Base-by-base conservation (phyloP, 2,888 invertebrate species). In the Gisinianus flammeolus region DNA sequence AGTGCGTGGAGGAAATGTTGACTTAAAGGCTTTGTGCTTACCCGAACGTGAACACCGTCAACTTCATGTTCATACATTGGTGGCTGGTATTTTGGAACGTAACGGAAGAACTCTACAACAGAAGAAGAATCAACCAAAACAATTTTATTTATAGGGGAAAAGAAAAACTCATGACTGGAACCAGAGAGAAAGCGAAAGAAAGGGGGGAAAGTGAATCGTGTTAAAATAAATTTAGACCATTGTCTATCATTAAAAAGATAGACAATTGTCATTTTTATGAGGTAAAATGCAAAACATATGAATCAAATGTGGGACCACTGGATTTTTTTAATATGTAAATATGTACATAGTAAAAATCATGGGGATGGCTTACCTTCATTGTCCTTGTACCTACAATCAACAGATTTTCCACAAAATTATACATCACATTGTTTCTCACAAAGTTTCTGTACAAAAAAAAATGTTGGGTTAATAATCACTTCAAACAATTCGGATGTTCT, bases 41-140 rank as follows among this genome's bases (percentile, higher is more conserved):
- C 92, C 85, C 91, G 91, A 75, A 92, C 91, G 87, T 90, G 89
- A 82, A 92, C 89, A 58, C 92, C 92, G 76, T 91, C 91, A 72
- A 92, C 88, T 85, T 90, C 89, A 87, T 92, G 93, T 81, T 92
- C 91, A 86, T 90, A 91, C 85, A 92, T 86, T 81, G 91, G 91
- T 16, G 92, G 92, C 82, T 90, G 90, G 81, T 90, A 90, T 87
- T 91, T 92, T 78, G 93, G 93, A 87, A 93, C 91, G 87, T 89
- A 93, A 85, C 93, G 90, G 88, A 93, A 94, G 88, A 94, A 93
- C 87, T 94, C 93, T 86, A 93, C 93, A 88, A n/a, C n/a, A n/a
- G n/a, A n/a, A n/a, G n/a, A n/a, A n/a, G n/a, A n/a, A n/a, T n/a
- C n/a, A n/a, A n/a, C n/a, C n/a, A n/a, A 87, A 93, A 93, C 87